phyloP scores from a whole-genome alignment of 2,797 vertebrate species.

The Prionace glauca region DNA sequence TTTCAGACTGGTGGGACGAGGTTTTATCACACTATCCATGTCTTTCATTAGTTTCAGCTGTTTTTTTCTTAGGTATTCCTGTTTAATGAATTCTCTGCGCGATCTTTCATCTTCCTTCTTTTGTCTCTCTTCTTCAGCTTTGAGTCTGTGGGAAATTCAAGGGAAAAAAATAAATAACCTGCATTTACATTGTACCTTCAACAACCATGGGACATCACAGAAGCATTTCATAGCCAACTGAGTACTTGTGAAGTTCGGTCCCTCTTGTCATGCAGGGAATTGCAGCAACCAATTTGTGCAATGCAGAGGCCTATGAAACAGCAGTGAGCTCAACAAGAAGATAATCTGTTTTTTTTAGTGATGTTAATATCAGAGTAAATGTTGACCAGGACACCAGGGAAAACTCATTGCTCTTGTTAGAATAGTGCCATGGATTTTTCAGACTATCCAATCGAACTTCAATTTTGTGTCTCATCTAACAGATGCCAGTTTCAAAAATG shows the following conservation, averaged over 20 bases:
- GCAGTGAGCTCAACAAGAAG: not conserved
- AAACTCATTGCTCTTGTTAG: not conserved
- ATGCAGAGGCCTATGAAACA: not conserved
- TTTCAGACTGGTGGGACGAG: slow-evolving; percentile 66
- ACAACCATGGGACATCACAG: not conserved
- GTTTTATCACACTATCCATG: slow-evolving; percentile 85
- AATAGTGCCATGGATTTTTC: not conserved
- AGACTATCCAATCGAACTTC: not conserved
- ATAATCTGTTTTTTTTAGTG: not conserved
- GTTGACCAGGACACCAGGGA: not conserved
- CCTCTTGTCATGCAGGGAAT: not conserved
- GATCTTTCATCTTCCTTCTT: slow-evolving; percentile 92
- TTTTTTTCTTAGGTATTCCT: slow-evolving; percentile 90
- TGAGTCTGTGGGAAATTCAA: slow-evolving; percentile 62
- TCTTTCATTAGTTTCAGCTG: slow-evolving; percentile 96
- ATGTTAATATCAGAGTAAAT: not conserved
- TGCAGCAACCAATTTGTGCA: not conserved
- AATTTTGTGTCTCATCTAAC: not conserved
- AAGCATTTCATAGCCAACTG: not conserved
- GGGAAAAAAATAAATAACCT: not conserved
- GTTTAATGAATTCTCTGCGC: slow-evolving; percentile 90
- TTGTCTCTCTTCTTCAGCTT: slow-evolving; percentile 87
- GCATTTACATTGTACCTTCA: not conserved
- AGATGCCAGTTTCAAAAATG: not conserved
- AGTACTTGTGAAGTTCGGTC: not conserved